Conservation (phyloP, 2,888 invertebrate genomes). For the Clepsis dumicolana region DNA sequence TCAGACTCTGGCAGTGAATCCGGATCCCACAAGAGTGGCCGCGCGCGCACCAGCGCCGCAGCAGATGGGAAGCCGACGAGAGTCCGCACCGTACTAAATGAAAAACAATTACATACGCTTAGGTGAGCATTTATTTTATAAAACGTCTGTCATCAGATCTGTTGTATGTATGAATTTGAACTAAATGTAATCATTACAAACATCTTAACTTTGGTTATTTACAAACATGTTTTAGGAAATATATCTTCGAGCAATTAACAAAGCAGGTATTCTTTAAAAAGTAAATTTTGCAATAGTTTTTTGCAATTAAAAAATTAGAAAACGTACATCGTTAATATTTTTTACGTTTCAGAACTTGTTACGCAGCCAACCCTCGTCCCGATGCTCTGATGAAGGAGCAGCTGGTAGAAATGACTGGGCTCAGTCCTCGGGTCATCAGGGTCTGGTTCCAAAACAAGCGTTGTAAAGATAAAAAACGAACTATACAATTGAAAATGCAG, state of each 20-base stretch:
- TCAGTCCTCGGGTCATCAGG: conserved; percentile 98
- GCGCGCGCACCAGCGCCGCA: conserved; percentile 84
- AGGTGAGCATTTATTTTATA: conserved; percentile 76
- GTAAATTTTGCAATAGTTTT: no score
- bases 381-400: conserved; percentile 99
- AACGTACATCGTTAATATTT: background rate
- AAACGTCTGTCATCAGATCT: no score
- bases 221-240: no score
- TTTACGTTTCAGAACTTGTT: conserved; percentile 91
- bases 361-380: conserved; percentile 98
- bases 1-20: conserved; percentile 97
- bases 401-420: conserved; percentile 99
- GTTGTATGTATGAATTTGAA: no score
- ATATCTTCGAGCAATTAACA: no score
- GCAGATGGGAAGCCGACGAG: conserved; percentile 98
- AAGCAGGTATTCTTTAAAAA: no score
- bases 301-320: no score
- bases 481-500: conserved; percentile 98
- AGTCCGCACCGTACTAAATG: conserved; percentile 99
- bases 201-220: no score
- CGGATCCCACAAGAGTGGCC: conserved; percentile 94
- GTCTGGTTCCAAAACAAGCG: conserved; percentile 99
- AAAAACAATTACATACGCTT: conserved; percentile 98
- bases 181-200: no score
- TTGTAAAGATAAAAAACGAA: conserved; percentile 99